Evolutionary conservation across 2,888 invertebrate species (phyloP).

Genomic region (Melitaea athalia): DNA sequence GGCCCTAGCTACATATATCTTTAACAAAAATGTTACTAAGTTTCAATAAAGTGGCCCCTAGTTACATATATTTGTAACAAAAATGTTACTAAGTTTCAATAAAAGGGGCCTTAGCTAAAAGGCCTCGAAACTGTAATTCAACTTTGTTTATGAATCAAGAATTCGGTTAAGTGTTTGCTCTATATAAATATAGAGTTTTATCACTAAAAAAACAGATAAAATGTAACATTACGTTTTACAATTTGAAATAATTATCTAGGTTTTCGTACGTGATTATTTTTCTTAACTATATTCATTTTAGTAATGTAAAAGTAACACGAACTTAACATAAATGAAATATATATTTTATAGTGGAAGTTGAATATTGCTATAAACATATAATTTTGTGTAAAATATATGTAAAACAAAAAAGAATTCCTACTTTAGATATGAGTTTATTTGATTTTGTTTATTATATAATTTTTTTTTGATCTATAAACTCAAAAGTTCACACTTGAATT

Average conservation of each 20-base stretch:
- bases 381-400: neutral
- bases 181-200: neutral
- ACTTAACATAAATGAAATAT: neutral
- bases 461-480: too few relatives aligned
- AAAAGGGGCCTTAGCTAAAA: neutral
- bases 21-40: too few relatives aligned
- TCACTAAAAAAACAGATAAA: neutral
- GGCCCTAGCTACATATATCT: too few relatives aligned
- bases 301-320: neutral
- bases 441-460: too few relatives aligned
- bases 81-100: too few relatives aligned
- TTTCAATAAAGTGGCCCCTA: too few relatives aligned
- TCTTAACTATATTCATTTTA: constrained; percentile 4
- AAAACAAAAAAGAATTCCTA: too few relatives aligned
- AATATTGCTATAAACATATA: neutral
- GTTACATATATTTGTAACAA: too few relatives aligned
- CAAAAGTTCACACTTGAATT: too few relatives aligned
- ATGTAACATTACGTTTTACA: neutral
- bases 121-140: neutral
- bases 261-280: neutral
- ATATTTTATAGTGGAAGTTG: neutral
- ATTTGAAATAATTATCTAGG: neutral
- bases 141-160: neutral
- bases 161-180: neutral
- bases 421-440: too few relatives aligned